Conservation (phyloP, 2,888 invertebrate species). For the Atethmia centrago region DNA sequence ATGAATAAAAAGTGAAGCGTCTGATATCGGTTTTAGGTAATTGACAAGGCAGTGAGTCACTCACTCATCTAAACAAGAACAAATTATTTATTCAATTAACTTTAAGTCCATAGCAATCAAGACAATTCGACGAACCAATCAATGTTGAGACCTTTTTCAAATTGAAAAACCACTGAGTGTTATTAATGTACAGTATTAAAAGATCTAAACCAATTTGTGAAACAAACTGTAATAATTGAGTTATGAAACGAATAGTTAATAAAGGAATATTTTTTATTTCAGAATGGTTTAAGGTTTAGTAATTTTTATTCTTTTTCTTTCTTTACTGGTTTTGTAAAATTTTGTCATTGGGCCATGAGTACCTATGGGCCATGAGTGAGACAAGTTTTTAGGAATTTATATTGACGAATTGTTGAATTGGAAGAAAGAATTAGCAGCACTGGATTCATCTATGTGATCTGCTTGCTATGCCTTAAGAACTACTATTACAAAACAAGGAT, state of each 20-base stretch:
- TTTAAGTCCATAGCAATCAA: constrained; percentile 19
- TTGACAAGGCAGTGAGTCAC: not conserved
- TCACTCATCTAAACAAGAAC: constrained; percentile 4
- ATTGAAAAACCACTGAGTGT: constrained; percentile 38
- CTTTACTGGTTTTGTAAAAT: not conserved
- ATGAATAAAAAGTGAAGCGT: not conserved
- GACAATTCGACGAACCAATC: constrained; percentile 42
- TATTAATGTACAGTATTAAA: constrained; percentile 35
- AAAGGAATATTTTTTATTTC: not conserved
- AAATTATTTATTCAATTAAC: constrained; percentile 23
- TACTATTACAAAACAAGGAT: too few species aligned
- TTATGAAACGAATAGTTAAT: constrained; percentile 6
- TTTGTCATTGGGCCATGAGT: not conserved
- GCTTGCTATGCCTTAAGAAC: too few species aligned
- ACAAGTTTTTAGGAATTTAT: too few species aligned
- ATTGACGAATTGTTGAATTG: too few species aligned
- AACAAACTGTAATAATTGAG: constrained; percentile 26
- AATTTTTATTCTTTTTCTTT: too few species aligned
- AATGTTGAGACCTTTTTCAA: constrained; percentile 36
- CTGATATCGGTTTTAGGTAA: not conserved
- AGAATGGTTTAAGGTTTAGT: not conserved
- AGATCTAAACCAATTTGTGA: constrained; percentile 24
- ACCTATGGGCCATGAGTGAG: too few species aligned
- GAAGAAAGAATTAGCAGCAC: too few species aligned
- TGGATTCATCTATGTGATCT: too few species aligned